Conservation (phyloP, 2,888 invertebrate genomes). For the Mactromeris polynyma region DNA sequence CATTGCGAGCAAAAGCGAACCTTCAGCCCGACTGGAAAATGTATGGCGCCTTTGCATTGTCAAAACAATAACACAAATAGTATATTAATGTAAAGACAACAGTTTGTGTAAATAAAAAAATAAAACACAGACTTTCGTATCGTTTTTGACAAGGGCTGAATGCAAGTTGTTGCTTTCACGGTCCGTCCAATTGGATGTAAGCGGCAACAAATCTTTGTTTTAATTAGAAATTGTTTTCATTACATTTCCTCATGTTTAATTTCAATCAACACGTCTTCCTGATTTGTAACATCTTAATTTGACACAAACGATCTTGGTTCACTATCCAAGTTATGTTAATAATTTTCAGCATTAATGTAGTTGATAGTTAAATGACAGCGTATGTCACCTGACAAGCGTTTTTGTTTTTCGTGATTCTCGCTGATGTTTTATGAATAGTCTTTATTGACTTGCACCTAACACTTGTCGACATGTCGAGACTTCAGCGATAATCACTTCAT, state of each 20-base stretch:
- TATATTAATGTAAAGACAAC: background rate
- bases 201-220: constrained; percentile 11
- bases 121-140: background rate
- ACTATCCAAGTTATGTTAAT: constrained; percentile 49
- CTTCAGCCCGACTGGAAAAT: background rate
- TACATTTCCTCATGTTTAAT: constrained; percentile 35
- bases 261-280: constrained; percentile 27
- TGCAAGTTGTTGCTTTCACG: constrained; percentile 17
- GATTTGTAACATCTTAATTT: constrained; percentile 28
- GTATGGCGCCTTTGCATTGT: constrained; percentile 8
- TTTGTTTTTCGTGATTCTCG: constrained; percentile 43
- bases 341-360: constrained; percentile 38
- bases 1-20: background rate
- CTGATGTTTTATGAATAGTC: constrained; percentile 37
- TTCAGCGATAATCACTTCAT: background rate
- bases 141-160: background rate
- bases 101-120: constrained; percentile 12
- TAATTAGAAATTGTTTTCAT: constrained; percentile 25
- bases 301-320: constrained; percentile 39
- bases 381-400: constrained; percentile 33
- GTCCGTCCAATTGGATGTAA: constrained; percentile 25
- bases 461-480: background rate
- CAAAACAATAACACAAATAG: constrained; percentile 17
- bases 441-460: constrained; percentile 45
- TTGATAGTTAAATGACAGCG: constrained; percentile 37